A percentile compares a stretch with the other conserved stretches of the same genome.
Evolutionary conservation across 2,113 vertebrate genomes (phyloP).

Genomic region (Psilopogon haemacephalus): DNA sequence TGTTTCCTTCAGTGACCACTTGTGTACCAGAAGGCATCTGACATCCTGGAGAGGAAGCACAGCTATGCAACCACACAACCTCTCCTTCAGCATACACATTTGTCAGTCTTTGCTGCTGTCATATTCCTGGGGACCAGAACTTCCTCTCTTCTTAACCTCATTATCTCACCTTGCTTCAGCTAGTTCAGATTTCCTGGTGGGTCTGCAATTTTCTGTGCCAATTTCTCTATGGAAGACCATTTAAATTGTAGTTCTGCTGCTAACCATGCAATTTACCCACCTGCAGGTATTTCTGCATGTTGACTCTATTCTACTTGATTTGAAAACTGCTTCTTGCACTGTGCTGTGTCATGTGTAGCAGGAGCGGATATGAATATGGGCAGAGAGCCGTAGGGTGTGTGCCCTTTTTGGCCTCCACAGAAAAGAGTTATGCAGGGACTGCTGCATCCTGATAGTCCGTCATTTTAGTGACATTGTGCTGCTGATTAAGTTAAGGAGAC

Average conservation of each 20-base stretch:
- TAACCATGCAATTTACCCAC: background rate
- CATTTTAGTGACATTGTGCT: background rate
- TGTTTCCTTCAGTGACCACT: background rate
- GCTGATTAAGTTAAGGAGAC: background rate
- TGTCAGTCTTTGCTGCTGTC: background rate
- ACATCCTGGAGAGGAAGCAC: background rate
- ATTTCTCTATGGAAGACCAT: background rate
- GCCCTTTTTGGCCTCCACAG: background rate
- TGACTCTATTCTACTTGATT: background rate
- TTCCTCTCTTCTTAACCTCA: background rate
- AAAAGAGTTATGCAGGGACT: background rate
- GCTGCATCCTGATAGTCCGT: background rate
- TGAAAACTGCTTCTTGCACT: background rate
- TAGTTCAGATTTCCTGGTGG: background rate
- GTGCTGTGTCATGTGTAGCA: background rate
- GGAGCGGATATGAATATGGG: background rate
- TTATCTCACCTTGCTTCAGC: background rate
- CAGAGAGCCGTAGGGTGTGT: background rate
- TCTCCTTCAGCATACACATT: background rate
- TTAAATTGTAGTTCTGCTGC: background rate
- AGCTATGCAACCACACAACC: background rate
- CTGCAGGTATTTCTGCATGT: background rate
- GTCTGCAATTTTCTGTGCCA: background rate
- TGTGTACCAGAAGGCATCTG: background rate
- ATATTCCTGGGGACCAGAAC: background rate